A percentile compares a stretch with the other conserved stretches of the same genome.
Evolutionary conservation across 2,888 invertebrate genomes (phyloP).

Genomic region (Pachliopta kotzebuea): DNA sequence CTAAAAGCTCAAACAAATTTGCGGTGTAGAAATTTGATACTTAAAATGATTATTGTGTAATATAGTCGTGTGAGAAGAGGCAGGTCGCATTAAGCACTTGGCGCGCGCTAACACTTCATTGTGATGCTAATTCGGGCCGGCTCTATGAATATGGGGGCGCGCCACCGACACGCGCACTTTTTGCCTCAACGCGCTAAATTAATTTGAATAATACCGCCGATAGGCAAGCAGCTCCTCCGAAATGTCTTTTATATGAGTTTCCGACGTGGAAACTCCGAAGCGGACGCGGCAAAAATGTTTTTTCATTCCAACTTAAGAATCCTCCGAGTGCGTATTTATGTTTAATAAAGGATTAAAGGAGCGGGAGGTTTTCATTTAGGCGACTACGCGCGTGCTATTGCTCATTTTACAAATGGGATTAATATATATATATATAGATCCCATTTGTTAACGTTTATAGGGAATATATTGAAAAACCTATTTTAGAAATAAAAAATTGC

Average conservation of each 20-base stretch:
- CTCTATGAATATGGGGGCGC: slow-evolving; percentile 75
- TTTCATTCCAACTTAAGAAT: slow-evolving; percentile 56
- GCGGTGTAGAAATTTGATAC: slow-evolving; percentile 62
- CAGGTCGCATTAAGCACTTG: slow-evolving; percentile 70
- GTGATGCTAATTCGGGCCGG: slow-evolving; percentile 78
- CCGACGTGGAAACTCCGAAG: slow-evolving; percentile 58
- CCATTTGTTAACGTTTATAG: no score
- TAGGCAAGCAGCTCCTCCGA: slow-evolving; percentile 65
- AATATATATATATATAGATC: neutral
- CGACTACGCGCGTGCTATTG: slow-evolving; percentile 35
- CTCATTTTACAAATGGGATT: slow-evolving; percentile 29
- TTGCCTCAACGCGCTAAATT: slow-evolving; percentile 75
- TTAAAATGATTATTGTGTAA: slow-evolving; percentile 70
- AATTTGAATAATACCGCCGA: slow-evolving; percentile 78
- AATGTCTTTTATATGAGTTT: slow-evolving; percentile 76
- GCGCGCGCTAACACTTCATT: slow-evolving; percentile 74
- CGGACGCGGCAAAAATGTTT: slow-evolving; percentile 51
- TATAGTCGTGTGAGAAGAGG: slow-evolving; percentile 68
- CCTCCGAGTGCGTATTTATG: slow-evolving; percentile 57
- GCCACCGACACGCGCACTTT: slow-evolving; percentile 69
- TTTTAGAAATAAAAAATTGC: no score
- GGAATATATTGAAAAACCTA: no score
- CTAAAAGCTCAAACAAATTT: slow-evolving; percentile 60
- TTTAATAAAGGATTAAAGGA: slow-evolving; percentile 53
- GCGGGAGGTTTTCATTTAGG: slow-evolving; percentile 44